Evolutionary conservation across 2,113 vertebrate genomes (phyloP).

Genomic region (Trogon melanurus): DNA sequence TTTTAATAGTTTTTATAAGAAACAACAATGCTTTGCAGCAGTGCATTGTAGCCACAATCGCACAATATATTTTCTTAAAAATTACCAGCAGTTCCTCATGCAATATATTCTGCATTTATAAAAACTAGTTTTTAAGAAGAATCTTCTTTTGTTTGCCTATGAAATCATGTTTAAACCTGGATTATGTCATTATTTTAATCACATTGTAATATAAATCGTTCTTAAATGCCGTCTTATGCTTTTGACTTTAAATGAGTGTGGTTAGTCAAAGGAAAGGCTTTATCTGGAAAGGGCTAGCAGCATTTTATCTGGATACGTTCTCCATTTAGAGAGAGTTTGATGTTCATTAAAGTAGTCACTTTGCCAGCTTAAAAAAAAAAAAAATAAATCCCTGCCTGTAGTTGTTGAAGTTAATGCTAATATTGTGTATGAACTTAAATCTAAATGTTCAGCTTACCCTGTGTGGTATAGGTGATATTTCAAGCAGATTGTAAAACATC

Average conservation of each 20-base stretch:
- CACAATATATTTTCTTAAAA: conserved; percentile 90
- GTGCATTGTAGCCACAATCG: conserved; percentile 86
- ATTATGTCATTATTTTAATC: conserved; percentile 77
- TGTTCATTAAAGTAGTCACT: conserved; percentile 76
- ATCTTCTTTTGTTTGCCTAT: conserved; percentile 76
- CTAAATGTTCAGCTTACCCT: conserved; percentile 81
- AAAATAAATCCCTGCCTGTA: conserved; percentile 73
- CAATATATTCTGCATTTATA: conserved; percentile 91
- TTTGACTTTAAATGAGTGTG: conserved; percentile 74
- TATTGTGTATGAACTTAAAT: conserved; percentile 81
- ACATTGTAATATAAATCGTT: conserved; percentile 72
- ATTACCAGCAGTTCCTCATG: conserved; percentile 88
- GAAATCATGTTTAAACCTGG: conserved; percentile 80
- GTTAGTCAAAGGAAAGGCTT: conserved; percentile 72
- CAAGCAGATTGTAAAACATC: conserved; percentile 77
- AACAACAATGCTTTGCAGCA: conserved; percentile 80
- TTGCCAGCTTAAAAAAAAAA: conserved; percentile 73
- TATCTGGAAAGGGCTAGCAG: conserved; percentile 77
- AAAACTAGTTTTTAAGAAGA: conserved; percentile 89
- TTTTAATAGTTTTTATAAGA: conserved; percentile 73
- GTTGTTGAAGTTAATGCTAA: conserved; percentile 82
- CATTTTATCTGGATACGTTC: conserved; percentile 77
- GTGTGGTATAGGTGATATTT: conserved; percentile 82
- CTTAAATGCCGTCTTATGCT: conserved; percentile 76
- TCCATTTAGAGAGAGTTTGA: conserved; percentile 76